Conservation (phyloP, 92 coral and sea anemone species). For the Porites cylindrica region DNA sequence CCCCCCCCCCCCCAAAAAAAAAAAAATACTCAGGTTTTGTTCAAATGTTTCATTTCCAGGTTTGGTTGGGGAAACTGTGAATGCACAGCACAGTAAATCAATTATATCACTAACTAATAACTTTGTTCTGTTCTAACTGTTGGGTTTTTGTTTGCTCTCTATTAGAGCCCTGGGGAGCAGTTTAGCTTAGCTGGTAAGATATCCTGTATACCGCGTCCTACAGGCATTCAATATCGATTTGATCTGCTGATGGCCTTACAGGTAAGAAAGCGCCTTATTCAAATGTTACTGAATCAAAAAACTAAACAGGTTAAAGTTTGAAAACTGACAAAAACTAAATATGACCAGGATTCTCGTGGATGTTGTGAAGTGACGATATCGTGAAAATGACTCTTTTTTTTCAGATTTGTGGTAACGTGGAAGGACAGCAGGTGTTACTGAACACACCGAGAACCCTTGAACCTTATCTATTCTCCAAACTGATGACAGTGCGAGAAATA, state of each 20-base stretch:
- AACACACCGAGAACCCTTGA: constrained; percentile 47
- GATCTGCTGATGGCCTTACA: constrained; percentile 72
- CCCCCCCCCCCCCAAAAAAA: no score
- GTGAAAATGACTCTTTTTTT: not conserved
- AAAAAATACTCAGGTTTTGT: no score
- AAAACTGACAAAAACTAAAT: no score
- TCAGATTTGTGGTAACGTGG: constrained; percentile 68
- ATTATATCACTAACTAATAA: no score
- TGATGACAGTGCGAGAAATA: constrained; percentile 57
- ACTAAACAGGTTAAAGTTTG: no score
- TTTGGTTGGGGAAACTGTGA: no score
- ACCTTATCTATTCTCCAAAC: constrained; percentile 63
- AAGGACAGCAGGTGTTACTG: constrained; percentile 62
- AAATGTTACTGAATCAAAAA: not conserved
- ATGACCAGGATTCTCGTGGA: no score
- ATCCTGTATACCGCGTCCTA: constrained; percentile 61
- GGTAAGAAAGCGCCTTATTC: constrained; percentile 31
- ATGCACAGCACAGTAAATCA: no score
- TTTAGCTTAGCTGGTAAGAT: constrained; percentile 84
- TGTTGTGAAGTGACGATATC: no score
- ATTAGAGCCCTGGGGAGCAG: constrained; percentile 77
- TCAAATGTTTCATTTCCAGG: no score
- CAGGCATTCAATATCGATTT: constrained; percentile 72
- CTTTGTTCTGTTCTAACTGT: no score
- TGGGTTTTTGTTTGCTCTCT: no score